A percentile compares a stretch with the other conserved stretches of the same genome.
Conservation (phyloP, 2,797 vertebrate species). For the Micrastur ruficollis region DNA sequence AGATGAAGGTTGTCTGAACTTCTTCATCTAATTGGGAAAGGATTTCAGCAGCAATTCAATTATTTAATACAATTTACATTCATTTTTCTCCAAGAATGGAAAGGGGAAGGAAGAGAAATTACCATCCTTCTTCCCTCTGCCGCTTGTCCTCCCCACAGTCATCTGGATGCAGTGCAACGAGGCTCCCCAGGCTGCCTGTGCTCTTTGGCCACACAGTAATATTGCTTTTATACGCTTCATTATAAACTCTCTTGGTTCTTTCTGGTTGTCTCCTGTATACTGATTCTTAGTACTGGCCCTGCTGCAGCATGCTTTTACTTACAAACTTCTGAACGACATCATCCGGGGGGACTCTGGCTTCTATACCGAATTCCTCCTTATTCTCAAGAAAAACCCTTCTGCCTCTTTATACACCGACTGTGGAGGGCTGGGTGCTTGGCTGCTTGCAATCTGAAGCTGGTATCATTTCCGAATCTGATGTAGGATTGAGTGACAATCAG, state of each 20-base stretch:
- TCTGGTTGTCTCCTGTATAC: background rate
- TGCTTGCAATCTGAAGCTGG: background rate
- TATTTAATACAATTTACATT: conserved; percentile 1
- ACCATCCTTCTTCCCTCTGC: background rate
- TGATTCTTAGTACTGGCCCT: background rate
- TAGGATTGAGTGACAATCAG: background rate
- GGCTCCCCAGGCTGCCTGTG: background rate
- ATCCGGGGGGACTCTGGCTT: background rate
- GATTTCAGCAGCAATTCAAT: conserved; percentile 23
- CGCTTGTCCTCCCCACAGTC: background rate
- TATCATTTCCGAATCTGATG: background rate
- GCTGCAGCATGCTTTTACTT: background rate
- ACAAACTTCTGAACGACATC: background rate
- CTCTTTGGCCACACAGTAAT: background rate
- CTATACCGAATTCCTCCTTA: background rate
- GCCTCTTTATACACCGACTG: background rate
- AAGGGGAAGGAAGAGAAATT: background rate
- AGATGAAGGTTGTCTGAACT: background rate
- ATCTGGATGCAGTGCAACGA: background rate
- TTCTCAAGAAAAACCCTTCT: background rate
- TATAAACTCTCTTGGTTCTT: background rate
- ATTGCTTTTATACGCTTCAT: background rate
- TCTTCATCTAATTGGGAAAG: conserved; percentile 2
- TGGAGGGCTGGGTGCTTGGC: background rate
- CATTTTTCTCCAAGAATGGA: background rate